These are phyloP conservation scores for Pseudomyrmex cubaensis DNA, from an alignment of 1,140 invertebrate genomes.

Conservation along the genomic window DNA sequence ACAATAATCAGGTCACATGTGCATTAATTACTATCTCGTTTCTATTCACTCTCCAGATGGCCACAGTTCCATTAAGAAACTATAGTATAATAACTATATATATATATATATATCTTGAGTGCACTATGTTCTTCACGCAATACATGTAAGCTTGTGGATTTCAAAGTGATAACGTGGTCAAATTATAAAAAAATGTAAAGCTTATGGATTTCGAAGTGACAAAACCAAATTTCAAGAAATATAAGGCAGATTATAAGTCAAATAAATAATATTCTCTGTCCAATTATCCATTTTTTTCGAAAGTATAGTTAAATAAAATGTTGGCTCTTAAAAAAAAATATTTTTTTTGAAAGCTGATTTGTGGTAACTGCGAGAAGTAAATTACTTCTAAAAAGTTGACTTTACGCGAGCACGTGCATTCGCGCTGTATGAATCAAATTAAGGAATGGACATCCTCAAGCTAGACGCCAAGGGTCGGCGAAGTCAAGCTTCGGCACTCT, in stretches of 20 bases:
- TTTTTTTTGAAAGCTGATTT: background rate
- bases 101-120: constrained; percentile 49
- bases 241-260: background rate
- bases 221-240: constrained; percentile 2
- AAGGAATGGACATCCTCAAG: constrained; percentile 53
- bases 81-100: background rate
- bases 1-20: constrained; percentile 73
- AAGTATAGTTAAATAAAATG: too few relatives aligned
- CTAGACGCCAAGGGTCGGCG: constrained; percentile 27
- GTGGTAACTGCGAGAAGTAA: background rate
- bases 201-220: constrained; percentile 12
- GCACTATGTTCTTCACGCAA: constrained; percentile 53
- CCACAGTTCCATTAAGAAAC: constrained; percentile 71
- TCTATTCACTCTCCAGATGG: constrained; percentile 70
- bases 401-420: background rate
- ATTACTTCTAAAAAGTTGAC: constrained; percentile 18
- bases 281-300: background rate
- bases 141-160: constrained; percentile 34
- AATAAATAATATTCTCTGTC: background rate
- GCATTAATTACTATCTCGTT: constrained; percentile 74
- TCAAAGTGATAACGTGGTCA: background rate
- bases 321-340: background rate
- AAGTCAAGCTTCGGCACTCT: constrained; percentile 59
- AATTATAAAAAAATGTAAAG: background rate
- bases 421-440: constrained; percentile 57